Evolutionary conservation across 2,113 vertebrate species (phyloP).

Genomic region (Callorhinus ursinus): DNA sequence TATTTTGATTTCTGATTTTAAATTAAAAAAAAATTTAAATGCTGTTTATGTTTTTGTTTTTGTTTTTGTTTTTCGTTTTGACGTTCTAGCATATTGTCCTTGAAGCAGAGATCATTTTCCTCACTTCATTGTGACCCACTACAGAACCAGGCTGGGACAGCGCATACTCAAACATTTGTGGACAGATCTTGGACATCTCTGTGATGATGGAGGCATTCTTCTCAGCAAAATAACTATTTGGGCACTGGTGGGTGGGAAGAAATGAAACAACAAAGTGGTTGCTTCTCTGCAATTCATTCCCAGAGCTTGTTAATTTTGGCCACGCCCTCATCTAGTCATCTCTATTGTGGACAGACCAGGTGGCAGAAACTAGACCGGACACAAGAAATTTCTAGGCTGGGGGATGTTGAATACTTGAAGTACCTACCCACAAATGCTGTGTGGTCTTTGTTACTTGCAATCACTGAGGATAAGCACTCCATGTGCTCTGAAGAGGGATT

Average conservation of each 20-base stretch:
- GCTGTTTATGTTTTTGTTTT: not conserved
- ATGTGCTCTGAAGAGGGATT: not conserved
- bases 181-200: not conserved
- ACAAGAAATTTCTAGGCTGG: not conserved
- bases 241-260: not conserved
- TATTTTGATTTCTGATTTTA: not conserved
- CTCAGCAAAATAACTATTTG: not conserved
- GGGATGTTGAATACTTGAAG: not conserved
- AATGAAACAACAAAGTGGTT: not conserved
- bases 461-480: not conserved
- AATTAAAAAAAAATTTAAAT: not conserved
- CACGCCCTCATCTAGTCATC: not conserved
- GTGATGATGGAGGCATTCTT: not conserved
- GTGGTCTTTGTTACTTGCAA: not conserved
- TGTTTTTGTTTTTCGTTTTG: not conserved
- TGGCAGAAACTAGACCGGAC: not conserved
- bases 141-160: no score
- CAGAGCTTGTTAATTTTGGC: not conserved
- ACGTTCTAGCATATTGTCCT: not conserved
- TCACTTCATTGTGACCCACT: not conserved
- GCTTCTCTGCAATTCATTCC: not conserved
- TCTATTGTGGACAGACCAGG: not conserved
- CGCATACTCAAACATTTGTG: not conserved
- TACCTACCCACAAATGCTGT: not conserved
- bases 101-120: not conserved